Evolutionary conservation across 2,888 invertebrate genomes (phyloP).

Genomic region (Candidula unifasciata): DNA sequence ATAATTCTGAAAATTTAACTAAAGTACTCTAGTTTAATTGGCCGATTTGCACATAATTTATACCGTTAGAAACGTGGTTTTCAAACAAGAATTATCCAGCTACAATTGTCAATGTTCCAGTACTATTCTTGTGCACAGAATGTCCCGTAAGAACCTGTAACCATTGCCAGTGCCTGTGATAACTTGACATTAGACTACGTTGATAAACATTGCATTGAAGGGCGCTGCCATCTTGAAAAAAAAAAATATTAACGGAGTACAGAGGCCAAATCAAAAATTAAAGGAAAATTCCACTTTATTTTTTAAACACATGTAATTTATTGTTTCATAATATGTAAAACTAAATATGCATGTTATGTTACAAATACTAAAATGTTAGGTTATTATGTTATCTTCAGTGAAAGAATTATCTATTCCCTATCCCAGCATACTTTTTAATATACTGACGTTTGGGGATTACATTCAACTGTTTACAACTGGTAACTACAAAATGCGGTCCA

Average conservation of each 20-base stretch:
- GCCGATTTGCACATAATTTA: no score
- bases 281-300: background rate
- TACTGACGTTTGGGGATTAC: no score
- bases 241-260: background rate
- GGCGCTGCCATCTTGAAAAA: conserved; percentile 29
- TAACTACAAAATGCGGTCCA: conserved; percentile 10
- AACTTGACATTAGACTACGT: background rate
- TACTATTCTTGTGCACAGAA: background rate
- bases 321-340: background rate
- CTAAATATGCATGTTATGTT: background rate
- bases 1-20: no score
- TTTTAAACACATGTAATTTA: background rate
- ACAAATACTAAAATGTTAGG: no score
- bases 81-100: no score
- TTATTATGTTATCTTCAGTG: no score
- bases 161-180: no score
- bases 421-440: no score
- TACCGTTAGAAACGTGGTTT: no score
- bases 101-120: background rate
- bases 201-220: background rate
- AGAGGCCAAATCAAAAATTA: background rate
- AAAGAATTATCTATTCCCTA: no score
- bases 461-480: no score
- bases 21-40: no score
- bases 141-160: background rate